Evolutionary conservation across 2,888 invertebrate genomes (phyloP).

Genomic region (Vanessa cardui): DNA sequence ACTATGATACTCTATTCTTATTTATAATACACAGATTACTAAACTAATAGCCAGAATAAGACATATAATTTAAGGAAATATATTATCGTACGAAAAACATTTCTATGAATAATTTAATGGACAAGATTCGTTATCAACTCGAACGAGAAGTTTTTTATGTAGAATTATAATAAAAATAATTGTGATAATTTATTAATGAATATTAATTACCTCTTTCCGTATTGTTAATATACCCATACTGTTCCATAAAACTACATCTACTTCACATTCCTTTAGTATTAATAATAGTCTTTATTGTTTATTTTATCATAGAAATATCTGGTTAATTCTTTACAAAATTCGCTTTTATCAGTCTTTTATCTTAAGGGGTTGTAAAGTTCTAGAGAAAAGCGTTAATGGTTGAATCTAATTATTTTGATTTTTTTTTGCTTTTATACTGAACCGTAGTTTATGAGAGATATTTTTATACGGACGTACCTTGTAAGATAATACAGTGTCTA

Average conservation of each 20-base stretch:
- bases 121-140: constrained; percentile 27
- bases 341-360: constrained; percentile 78
- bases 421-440: constrained; percentile 21
- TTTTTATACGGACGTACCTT: constrained; percentile 25
- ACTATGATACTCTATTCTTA: constrained; percentile 1
- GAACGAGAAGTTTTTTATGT: constrained; percentile 15
- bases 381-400: constrained; percentile 36
- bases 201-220: constrained; percentile 12
- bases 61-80: constrained; percentile 12
- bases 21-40: constrained; percentile 8
- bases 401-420: constrained; percentile 19
- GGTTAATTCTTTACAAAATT: constrained; percentile 63
- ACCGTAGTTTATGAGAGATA: constrained; percentile 19
- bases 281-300: constrained; percentile 50
- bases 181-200: constrained; percentile 23
- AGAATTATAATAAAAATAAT: constrained; percentile 37
- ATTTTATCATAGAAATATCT: constrained; percentile 48
- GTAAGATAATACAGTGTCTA: constrained; percentile 10
- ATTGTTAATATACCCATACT: constrained; percentile 18
- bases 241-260: constrained; percentile 25
- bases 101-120: constrained; percentile 28
- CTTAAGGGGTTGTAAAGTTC: constrained; percentile 48
- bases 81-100: constrained; percentile 22
- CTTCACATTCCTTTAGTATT: constrained; percentile 44
- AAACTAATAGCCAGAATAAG: constrained; percentile 12